These are phyloP conservation scores for Hydra vulgaris DNA, from an alignment of 30 jellyfish, hydroid and myxozoan genomes.

Conservation along the genomic window DNA sequence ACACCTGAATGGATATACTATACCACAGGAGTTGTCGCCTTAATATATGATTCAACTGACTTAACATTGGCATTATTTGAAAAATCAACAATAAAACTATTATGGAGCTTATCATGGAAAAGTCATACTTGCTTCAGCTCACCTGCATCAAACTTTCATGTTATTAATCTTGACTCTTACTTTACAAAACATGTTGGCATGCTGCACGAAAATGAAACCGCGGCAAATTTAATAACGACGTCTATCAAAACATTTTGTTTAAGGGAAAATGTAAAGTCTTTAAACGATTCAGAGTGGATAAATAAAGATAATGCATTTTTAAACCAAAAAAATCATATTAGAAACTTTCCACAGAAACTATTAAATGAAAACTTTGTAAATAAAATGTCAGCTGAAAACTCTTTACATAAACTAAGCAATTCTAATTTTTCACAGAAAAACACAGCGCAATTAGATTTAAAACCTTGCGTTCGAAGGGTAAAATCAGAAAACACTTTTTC, in stretches of 20 bases:
- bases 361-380: too few relatives aligned
- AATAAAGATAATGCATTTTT: too few relatives aligned
- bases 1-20: slow-evolving; percentile 61
- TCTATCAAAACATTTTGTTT: slow-evolving; percentile 8
- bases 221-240: slow-evolving; percentile 43
- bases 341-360: too few relatives aligned
- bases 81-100: slow-evolving; percentile 15
- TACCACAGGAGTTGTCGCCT: slow-evolving; percentile 52
- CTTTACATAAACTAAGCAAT: too few relatives aligned
- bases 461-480: neutral
- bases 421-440: too few relatives aligned
- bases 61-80: slow-evolving; percentile 42
- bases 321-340: too few relatives aligned
- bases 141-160: slow-evolving; percentile 52
- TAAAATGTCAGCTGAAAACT: too few relatives aligned
- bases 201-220: slow-evolving; percentile 46
- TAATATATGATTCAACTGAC: slow-evolving; percentile 36
- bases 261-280: neutral
- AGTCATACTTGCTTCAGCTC: slow-evolving; percentile 34
- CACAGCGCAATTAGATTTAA: too few relatives aligned
- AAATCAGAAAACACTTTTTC: neutral
- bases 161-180: slow-evolving; percentile 38
- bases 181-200: slow-evolving; percentile 67
- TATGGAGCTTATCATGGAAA: slow-evolving; percentile 57
- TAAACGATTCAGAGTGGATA: too few relatives aligned